Base-by-base conservation (phyloP, 1,140 invertebrate species). In the Ephestia elutella region DNA sequence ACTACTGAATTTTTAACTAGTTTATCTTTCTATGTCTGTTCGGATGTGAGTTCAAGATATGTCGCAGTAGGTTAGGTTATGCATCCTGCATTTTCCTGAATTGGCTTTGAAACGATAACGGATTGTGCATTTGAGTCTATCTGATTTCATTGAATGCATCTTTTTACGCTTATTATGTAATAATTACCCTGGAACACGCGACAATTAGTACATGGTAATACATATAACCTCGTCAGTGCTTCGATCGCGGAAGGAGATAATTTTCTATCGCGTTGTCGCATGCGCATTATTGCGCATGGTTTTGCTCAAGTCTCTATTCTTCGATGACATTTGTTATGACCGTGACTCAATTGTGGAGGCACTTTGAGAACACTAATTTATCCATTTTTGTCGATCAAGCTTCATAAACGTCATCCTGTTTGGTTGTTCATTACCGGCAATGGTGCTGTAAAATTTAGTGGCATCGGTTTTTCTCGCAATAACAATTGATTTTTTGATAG, bases 391-490 rank as follows among this genome's bases (percentile, higher is more conserved):
- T 64, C 66, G 63, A 81, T 80, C 66, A 73, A 70, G 67, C 65
- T 63, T 67, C 65, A 62, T 80, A 78, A 76, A 76, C 66, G 65
- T 62, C 49, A 73, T 82, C 78, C 80, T 79, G 73, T 76, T 75
- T 70, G 70, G 71, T 63, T 60, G 13, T 15, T 35, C 32, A 35
- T 35, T 35, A 7, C 21, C 21, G 2, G 21, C 21, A 25, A 25
- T n/a, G n/a, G n/a, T n/a, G n/a, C n/a, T n/a, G n/a, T n/a, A n/a
- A n/a, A n/a, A n/a, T n/a, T n/a, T n/a, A n/a, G n/a, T n/a, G n/a
- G n/a, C n/a, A n/a, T n/a, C n/a, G n/a, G n/a, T n/a, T n/a, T n/a
- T n/a, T n/a, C n/a, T n/a, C n/a, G n/a, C n/a, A n/a, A n/a, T n/a
- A n/a, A n/a, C n/a, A n/a, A n/a, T n/a, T n/a, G n/a, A n/a, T n/a